Evolutionary conservation across 1,140 invertebrate genomes (phyloP).

Genomic region (Drosophila nannoptera): DNA sequence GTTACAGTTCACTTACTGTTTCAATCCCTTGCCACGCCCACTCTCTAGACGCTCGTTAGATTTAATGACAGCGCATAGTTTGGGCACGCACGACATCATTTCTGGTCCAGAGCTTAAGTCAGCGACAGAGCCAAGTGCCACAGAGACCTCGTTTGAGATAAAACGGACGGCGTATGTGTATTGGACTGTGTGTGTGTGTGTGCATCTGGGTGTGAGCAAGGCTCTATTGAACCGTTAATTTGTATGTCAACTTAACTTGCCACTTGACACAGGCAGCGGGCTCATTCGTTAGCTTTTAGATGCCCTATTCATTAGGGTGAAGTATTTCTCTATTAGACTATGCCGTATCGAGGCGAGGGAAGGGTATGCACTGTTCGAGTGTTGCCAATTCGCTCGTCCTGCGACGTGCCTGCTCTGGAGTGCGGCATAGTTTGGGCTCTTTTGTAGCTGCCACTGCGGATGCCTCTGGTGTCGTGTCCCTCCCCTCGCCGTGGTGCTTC

Average conservation of each 20-base stretch:
- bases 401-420: constrained; percentile 42
- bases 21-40: not conserved
- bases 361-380: not conserved
- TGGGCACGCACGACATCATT: constrained; percentile 76
- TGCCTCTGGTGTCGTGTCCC: no score
- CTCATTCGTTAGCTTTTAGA: constrained; percentile 18
- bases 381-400: constrained; percentile 1
- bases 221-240: constrained; percentile 75
- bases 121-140: constrained; percentile 7
- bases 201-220: constrained; percentile 2
- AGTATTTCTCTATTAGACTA: not conserved
- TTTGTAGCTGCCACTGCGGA: constrained; percentile 1
- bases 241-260: constrained; percentile 64
- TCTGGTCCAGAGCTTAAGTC: constrained; percentile 28
- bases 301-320: not conserved
- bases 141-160: constrained; percentile 26
- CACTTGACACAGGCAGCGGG: constrained; percentile 42
- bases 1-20: no score
- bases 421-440: constrained; percentile 31
- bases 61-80: constrained; percentile 76
- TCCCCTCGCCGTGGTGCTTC: no score
- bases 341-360: not conserved
- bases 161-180: constrained; percentile 20
- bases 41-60: constrained; percentile 60
- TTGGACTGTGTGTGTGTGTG: constrained; percentile 30